Evolutionary conservation across 2,113 vertebrate species (phyloP).

Genomic region (Colinus virginianus): DNA sequence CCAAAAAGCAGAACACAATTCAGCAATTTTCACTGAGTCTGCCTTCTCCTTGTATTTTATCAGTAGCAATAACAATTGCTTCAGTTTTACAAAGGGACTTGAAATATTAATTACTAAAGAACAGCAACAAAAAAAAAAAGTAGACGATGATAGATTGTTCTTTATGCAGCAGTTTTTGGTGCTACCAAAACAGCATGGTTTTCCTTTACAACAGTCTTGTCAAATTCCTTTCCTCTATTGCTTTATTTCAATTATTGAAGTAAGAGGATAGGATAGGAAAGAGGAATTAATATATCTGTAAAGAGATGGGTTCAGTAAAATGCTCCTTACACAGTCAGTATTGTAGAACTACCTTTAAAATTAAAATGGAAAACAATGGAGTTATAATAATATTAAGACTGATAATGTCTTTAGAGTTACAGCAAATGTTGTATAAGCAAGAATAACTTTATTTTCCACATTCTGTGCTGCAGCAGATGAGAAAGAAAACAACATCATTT

Average conservation of each 20-base stretch:
- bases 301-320: neutral
- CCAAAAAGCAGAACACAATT: neutral
- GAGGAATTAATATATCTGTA: neutral
- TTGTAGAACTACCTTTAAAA: neutral
- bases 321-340: neutral
- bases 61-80: neutral
- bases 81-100: neutral
- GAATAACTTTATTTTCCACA: neutral
- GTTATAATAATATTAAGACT: neutral
- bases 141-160: neutral
- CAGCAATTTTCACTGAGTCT: neutral
- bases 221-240: neutral
- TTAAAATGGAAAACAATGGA: neutral
- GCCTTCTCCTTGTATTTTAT: neutral
- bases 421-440: neutral
- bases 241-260: neutral
- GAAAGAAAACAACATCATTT: neutral
- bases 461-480: neutral
- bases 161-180: neutral
- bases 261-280: neutral
- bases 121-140: neutral
- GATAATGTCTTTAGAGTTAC: neutral
- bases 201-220: neutral
- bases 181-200: neutral
- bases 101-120: neutral